Conservation (phyloP, 1,140 invertebrate species). For the Sminthurides bifidus region DNA sequence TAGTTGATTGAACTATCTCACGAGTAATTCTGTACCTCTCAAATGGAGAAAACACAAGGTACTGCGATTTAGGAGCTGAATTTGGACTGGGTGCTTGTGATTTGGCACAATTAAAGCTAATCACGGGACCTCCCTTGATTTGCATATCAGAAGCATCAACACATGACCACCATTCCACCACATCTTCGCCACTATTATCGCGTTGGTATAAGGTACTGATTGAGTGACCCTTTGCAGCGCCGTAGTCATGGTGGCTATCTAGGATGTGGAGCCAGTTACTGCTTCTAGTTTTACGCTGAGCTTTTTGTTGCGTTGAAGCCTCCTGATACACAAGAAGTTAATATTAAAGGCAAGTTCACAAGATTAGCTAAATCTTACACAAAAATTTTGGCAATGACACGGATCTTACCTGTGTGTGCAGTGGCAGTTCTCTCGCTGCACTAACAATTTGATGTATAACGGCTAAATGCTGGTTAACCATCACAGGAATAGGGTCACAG, state of each 20-base stretch:
- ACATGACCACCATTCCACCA: neutral
- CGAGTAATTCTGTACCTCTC: slow-evolving; percentile 23
- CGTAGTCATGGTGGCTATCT: no score
- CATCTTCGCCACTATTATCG: no score
- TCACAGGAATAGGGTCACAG: slow-evolving; percentile 82
- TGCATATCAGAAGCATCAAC: neutral
- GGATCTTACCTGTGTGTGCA: slow-evolving; percentile 42
- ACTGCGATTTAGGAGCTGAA: no score
- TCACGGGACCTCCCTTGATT: neutral
- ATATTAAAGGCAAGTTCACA: neutral
- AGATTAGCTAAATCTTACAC: neutral
- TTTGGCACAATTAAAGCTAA: no score
- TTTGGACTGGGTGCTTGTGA: neutral
- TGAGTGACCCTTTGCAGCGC: no score
- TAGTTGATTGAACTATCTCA: slow-evolving; percentile 23
- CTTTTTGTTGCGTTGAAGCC: slow-evolving; percentile 2
- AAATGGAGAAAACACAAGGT: slow-evolving; percentile 13
- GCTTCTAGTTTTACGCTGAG: slow-evolving; percentile 1
- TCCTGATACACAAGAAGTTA: neutral
- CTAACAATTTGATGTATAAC: slow-evolving; percentile 64
- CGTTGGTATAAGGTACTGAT: no score
- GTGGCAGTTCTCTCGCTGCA: slow-evolving; percentile 57
- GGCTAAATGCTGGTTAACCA: slow-evolving; percentile 63
- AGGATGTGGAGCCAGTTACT: no score
- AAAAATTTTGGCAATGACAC: neutral